Evolutionary conservation across 1,140 invertebrate species (phyloP).

Genomic region (Metopolophium dirhodum): DNA sequence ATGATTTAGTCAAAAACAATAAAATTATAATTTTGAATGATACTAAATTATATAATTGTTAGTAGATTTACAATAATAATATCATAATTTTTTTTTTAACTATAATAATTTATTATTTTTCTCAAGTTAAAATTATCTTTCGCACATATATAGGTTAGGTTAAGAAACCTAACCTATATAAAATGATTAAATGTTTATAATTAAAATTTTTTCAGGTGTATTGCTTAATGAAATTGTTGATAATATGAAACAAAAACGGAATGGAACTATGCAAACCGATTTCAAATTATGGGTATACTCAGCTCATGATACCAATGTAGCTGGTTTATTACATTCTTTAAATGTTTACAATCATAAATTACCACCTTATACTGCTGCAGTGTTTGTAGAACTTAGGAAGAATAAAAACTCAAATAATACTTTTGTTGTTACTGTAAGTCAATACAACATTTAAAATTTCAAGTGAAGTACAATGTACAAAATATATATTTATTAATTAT

Average conservation of each 20-base stretch:
- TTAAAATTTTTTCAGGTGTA: constrained; percentile 65
- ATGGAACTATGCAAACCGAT: constrained; percentile 64
- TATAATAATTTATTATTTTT: background rate
- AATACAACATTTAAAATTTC: background rate
- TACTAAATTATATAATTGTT: no score
- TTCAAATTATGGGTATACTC: constrained; percentile 78
- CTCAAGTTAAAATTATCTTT: no score
- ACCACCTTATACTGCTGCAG: constrained; percentile 78
- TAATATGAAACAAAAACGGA: constrained; percentile 67
- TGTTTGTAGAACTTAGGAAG: constrained; percentile 67
- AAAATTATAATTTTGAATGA: no score
- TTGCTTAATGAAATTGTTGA: constrained; percentile 72
- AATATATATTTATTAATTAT: background rate
- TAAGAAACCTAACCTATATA: background rate
- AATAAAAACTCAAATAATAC: constrained; percentile 60
- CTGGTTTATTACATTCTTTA: constrained; percentile 51
- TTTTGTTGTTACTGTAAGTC: constrained; percentile 64
- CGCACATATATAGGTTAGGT: background rate
- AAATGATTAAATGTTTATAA: constrained; percentile 54
- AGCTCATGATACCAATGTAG: constrained; percentile 71
- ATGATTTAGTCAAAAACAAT: no score
- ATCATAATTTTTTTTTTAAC: no score
- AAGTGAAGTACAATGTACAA: background rate
- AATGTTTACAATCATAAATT: constrained; percentile 74
- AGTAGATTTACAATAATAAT: no score